Evolutionary conservation across 2,113 vertebrate species (phyloP).

Genomic region (Tragelaphus imberbis): DNA sequence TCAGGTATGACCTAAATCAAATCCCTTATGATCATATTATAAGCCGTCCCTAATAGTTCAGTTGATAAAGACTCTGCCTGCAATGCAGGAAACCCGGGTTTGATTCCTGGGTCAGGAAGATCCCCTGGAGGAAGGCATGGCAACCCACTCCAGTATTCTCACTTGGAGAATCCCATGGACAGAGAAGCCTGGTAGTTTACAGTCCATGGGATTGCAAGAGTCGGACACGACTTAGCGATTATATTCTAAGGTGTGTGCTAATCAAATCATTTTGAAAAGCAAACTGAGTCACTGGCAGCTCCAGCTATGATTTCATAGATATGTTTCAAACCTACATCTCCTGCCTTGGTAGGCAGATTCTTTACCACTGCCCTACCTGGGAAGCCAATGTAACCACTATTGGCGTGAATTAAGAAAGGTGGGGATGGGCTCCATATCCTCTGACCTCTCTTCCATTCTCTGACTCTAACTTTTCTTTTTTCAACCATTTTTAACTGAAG

Average conservation of each 20-base stretch:
- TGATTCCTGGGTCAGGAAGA: neutral
- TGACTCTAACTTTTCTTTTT: neutral
- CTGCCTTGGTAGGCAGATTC: neutral
- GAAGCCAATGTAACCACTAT: neutral
- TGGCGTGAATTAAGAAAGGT: neutral
- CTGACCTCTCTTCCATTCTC: neutral
- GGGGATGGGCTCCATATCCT: neutral
- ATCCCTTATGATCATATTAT: neutral
- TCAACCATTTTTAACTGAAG: neutral
- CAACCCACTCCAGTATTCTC: neutral
- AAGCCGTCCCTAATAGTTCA: neutral
- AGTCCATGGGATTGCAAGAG: neutral
- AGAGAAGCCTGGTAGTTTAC: neutral
- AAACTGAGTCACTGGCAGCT: neutral
- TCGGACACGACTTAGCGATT: neutral
- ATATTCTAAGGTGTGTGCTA: neutral
- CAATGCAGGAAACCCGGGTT: neutral
- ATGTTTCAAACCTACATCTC: neutral
- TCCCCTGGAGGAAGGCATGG: neutral
- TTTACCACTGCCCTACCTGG: neutral
- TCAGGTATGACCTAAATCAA: too few relatives aligned
- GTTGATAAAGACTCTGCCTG: neutral
- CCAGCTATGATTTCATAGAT: constrained; percentile 6
- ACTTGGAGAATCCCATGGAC: neutral
- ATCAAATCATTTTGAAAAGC: constrained; percentile 43